phyloP scores from a whole-genome alignment of 37 sponge, comb jelly and placozoan species.

The Oopsacas minuta region DNA sequence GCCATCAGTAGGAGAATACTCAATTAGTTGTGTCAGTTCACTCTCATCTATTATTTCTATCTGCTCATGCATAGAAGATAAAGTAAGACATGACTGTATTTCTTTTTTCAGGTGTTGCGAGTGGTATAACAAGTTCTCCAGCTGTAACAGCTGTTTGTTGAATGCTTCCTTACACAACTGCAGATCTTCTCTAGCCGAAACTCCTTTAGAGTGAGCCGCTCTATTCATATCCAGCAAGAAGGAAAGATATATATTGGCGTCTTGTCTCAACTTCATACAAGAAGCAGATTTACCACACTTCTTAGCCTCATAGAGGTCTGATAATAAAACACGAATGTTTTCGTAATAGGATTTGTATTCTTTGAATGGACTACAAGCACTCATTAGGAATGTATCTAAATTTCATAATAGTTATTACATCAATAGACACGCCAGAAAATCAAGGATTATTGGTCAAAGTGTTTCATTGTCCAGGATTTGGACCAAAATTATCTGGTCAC shows the following conservation, averaged over 20 bases:
- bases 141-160: not conserved
- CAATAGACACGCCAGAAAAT: too few species aligned
- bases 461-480: too few species aligned
- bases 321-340: not conserved
- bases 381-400: too few species aligned
- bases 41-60: not conserved
- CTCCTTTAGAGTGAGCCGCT: not conserved
- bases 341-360: not conserved
- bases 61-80: conserved; percentile 7
- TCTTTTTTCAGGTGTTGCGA: conserved; percentile 17
- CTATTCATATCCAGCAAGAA: not conserved
- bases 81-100: not conserved
- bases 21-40: not conserved
- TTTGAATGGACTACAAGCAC: not conserved
- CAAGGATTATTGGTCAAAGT: too few species aligned
- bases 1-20: not conserved
- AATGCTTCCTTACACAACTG: not conserved
- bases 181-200: not conserved
- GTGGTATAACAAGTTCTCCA: not conserved
- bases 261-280: not conserved
- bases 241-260: not conserved
- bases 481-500: too few species aligned
- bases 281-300: not conserved
- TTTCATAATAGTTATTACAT: too few species aligned
- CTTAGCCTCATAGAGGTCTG: not conserved